Percentiles rank a stretch among this genome's conserved stretches.
phyloP scores from a whole-genome alignment of 2,797 vertebrate genomes.

The Chelon auratus region DNA sequence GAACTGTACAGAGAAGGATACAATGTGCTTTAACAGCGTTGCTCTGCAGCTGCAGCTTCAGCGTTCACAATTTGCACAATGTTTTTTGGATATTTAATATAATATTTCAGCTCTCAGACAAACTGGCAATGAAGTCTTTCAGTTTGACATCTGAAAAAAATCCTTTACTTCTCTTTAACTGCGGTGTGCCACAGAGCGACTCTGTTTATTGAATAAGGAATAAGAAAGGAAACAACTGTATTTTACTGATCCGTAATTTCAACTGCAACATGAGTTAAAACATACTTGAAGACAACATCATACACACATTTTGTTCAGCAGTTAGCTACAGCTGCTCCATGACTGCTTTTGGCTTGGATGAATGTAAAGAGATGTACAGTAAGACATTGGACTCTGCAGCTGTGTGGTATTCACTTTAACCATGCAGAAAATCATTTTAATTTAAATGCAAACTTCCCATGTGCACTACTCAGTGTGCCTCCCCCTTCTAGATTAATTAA shows the following conservation, averaged over 20 bases:
- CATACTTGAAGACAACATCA: too few relatives aligned
- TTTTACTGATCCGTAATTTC: too few relatives aligned
- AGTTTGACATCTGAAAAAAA: neutral
- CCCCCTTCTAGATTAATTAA: neutral
- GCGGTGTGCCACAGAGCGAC: too few relatives aligned
- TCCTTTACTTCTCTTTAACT: too few relatives aligned
- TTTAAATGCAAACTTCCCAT: too few relatives aligned
- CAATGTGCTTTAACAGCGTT: neutral
- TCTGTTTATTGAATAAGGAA: too few relatives aligned
- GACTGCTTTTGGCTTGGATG: neutral
- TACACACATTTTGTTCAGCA: neutral
- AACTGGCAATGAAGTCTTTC: neutral
- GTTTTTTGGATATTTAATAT: neutral
- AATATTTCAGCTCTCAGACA: neutral
- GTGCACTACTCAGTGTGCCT: neutral
- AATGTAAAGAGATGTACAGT: too few relatives aligned
- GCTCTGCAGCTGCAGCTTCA: neutral
- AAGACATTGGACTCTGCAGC: neutral
- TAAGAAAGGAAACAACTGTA: too few relatives aligned
- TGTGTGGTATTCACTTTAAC: neutral
- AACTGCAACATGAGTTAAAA: too few relatives aligned
- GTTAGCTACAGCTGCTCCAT: neutral
- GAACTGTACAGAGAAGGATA: neutral
- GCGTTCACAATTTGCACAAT: too few relatives aligned
- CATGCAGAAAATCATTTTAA: neutral